Percentiles rank a stretch among this genome's conserved stretches.
Evolutionary conservation across 2,113 vertebrate species (phyloP).

Genomic region (Zootoca vivipara): DNA sequence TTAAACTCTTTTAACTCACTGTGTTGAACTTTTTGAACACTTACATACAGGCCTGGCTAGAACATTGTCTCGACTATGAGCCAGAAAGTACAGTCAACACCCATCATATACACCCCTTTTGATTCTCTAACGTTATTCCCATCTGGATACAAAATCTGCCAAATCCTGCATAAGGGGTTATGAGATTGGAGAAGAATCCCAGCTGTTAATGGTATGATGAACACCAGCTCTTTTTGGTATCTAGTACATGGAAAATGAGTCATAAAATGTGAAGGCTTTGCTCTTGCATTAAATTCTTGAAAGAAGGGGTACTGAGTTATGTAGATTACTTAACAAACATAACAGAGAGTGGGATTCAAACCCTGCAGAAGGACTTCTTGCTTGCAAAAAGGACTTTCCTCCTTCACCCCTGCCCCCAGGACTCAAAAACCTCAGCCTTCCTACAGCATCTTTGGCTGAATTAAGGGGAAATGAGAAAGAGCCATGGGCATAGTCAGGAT

Average conservation of each 20-base stretch:
- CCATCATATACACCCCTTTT: background rate
- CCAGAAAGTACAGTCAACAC: background rate
- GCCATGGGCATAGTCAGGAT: too few relatives aligned
- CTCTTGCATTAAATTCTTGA: background rate
- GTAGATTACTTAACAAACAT: background rate
- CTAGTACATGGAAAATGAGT: background rate
- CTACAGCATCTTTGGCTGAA: background rate
- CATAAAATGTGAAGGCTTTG: background rate
- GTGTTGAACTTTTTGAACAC: background rate
- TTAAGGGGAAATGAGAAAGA: background rate
- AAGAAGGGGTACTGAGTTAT: background rate
- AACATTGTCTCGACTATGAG: background rate
- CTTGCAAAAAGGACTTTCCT: background rate
- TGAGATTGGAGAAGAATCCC: conserved; percentile 1
- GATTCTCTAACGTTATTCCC: background rate
- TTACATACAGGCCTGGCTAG: background rate
- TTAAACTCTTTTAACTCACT: background rate
- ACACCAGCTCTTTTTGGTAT: background rate
- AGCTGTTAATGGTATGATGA: background rate
- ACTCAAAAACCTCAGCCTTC: background rate
- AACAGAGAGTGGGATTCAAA: background rate
- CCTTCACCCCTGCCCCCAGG: background rate
- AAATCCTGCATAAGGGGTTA: background rate
- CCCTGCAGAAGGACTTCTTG: background rate
- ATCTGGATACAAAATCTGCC: background rate